Conservation (phyloP, 2,888 invertebrate genomes). For the Polymixis flavicincta region DNA sequence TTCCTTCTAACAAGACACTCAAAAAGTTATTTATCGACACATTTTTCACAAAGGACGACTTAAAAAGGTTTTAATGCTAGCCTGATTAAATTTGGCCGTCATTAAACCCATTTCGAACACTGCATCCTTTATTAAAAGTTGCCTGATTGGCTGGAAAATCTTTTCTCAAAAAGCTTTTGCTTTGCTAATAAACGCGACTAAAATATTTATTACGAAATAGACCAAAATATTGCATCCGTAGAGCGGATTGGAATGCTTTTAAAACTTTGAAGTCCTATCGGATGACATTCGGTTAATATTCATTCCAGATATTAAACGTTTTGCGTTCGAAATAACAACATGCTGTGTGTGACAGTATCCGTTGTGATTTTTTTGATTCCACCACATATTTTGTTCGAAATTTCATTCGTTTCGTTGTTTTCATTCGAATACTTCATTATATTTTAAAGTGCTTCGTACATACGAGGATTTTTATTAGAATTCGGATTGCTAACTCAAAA, state of each 20-base stretch:
- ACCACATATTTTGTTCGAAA: conserved; percentile 53
- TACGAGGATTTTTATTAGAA: conserved; percentile 25
- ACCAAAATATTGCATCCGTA: conserved; percentile 46
- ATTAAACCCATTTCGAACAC: conserved; percentile 24
- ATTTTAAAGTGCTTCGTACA: conserved; percentile 40
- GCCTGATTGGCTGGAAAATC: not conserved
- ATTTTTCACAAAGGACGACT: conserved; percentile 19
- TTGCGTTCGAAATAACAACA: conserved; percentile 68
- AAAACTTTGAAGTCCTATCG: conserved; percentile 67
- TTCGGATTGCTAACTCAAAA: conserved; percentile 23
- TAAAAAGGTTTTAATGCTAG: conserved; percentile 28
- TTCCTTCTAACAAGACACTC: conserved; percentile 21
- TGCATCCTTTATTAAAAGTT: conserved; percentile 11
- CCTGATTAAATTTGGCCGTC: conserved; percentile 25
- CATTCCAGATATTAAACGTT: conserved; percentile 73
- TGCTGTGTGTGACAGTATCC: conserved; percentile 51
- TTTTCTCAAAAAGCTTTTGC: not conserved
- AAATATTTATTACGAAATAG: conserved; percentile 11
- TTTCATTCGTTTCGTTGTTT: conserved; percentile 51
- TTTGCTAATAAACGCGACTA: not conserved
- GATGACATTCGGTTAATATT: conserved; percentile 67
- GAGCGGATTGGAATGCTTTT: conserved; percentile 68
- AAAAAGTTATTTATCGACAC: conserved; percentile 1
- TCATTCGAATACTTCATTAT: conserved; percentile 46
- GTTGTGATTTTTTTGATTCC: conserved; percentile 53